A percentile compares a stretch with the other conserved stretches of the same genome.
Evolutionary conservation across 2,888 invertebrate species (phyloP).

Genomic region (Oxyteleia sp.): DNA sequence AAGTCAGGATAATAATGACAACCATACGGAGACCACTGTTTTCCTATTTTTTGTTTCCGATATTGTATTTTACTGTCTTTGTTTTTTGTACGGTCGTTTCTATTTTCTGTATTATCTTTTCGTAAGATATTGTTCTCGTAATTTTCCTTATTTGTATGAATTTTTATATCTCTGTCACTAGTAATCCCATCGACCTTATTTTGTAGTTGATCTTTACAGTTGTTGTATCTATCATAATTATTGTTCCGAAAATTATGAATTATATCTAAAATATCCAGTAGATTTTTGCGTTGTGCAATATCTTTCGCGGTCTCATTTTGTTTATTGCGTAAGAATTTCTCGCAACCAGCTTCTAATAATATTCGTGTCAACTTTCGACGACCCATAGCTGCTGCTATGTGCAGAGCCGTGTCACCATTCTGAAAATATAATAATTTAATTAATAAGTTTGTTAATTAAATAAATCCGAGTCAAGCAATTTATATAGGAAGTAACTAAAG

Average conservation of each 20-base stretch:
- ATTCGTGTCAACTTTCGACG: slow-evolving; percentile 96
- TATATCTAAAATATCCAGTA: slow-evolving; percentile 94
- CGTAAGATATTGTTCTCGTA: slow-evolving; percentile 63
- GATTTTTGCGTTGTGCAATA: slow-evolving; percentile 95
- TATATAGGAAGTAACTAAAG: too few species aligned
- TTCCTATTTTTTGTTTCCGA: slow-evolving; percentile 86
- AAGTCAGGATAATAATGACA: slow-evolving; percentile 97
- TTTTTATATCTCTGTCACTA: background rate
- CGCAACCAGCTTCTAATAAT: slow-evolving; percentile 95
- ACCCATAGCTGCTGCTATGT: slow-evolving; percentile 98
- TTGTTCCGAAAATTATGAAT: slow-evolving; percentile 87
- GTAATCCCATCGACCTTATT: slow-evolving; percentile 75
- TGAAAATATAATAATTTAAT: too few species aligned
- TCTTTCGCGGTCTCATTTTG: slow-evolving; percentile 96
- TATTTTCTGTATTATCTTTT: too few species aligned
- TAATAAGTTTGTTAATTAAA: too few species aligned
- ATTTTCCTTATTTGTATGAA: background rate
- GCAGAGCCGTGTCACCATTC: slow-evolving; percentile 98
- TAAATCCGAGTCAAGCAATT: too few species aligned
- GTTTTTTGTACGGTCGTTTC: too few species aligned
- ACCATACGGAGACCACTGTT: slow-evolving; percentile 95
- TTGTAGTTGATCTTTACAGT: slow-evolving; percentile 76
- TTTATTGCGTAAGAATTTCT: slow-evolving; percentile 92
- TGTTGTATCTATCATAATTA: slow-evolving; percentile 82
- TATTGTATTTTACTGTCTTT: slow-evolving; percentile 87